Percentiles rank a stretch among this genome's conserved stretches.
These are phyloP conservation scores for Scaeva pyrastri DNA, from an alignment of 2,888 invertebrate species.

Conservation along the genomic window DNA sequence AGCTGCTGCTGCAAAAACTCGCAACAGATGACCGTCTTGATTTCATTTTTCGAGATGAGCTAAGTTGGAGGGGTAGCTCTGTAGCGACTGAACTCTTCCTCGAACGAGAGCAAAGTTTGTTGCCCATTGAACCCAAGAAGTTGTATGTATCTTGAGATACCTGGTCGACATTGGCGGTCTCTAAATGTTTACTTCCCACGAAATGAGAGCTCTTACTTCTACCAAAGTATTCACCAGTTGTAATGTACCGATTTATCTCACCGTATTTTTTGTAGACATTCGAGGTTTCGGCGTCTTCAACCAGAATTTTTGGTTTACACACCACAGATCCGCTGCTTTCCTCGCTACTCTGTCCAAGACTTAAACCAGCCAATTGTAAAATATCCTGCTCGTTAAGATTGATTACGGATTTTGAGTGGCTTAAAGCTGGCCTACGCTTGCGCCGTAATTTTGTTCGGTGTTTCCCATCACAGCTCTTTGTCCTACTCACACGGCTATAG, in stretches of 20 bases:
- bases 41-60: slow-evolving; percentile 80
- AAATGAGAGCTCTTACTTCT: slow-evolving; percentile 46
- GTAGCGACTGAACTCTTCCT: slow-evolving; percentile 70
- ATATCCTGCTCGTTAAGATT: slow-evolving; percentile 85
- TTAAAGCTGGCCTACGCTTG: slow-evolving; percentile 79
- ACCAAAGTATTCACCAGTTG: slow-evolving; percentile 84
- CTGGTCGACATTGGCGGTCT: slow-evolving; percentile 31
- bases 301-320: slow-evolving; percentile 80
- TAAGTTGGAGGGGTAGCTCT: slow-evolving; percentile 72
- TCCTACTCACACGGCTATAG: slow-evolving; percentile 85
- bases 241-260: slow-evolving; percentile 84
- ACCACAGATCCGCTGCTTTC: slow-evolving; percentile 82
- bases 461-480: slow-evolving; percentile 83
- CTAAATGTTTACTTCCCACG: slow-evolving; percentile 34
- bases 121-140: slow-evolving; percentile 48
- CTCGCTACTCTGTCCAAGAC: slow-evolving; percentile 85
- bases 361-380: slow-evolving; percentile 85
- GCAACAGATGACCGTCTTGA: slow-evolving; percentile 83
- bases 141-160: slow-evolving; percentile 43
- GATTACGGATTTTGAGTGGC: slow-evolving; percentile 84
- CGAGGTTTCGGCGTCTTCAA: slow-evolving; percentile 80
- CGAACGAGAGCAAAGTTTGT: slow-evolving; percentile 57
- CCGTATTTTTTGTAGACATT: slow-evolving; percentile 83
- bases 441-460: slow-evolving; percentile 82
- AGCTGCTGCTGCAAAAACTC: slow-evolving; percentile 83